A percentile compares a stretch with the other conserved stretches of the same genome.
Evolutionary conservation across 53 echinoderm and acorn worm genomes (phyloP).

Genomic region (Actinopyga echinites): DNA sequence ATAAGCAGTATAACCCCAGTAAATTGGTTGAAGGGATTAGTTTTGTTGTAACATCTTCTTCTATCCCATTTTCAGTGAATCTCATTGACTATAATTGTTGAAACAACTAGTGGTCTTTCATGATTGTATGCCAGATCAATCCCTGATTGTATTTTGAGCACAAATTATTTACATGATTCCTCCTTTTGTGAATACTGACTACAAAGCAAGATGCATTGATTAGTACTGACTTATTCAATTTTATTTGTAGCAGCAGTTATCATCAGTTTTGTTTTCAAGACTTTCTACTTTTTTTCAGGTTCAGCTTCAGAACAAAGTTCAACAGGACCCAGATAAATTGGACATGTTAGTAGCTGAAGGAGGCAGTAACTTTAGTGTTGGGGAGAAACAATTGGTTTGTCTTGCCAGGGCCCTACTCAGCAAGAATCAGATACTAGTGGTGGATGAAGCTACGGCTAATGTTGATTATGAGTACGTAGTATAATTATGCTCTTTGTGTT

Average conservation of each 20-base stretch:
- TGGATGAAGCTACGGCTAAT: conserved; percentile 93
- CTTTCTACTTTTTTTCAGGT: conserved; percentile 53
- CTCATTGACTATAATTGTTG: no score
- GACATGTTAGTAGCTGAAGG: conserved; percentile 75
- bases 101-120: no score
- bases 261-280: neutral
- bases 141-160: no score
- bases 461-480: conserved; percentile 70
- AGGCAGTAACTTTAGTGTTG: conserved; percentile 89
- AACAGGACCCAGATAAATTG: conserved; percentile 68
- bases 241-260: neutral
- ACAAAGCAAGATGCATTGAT: no score
- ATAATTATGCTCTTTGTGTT: neutral
- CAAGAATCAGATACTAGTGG: conserved; percentile 76
- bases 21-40: no score
- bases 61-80: no score
- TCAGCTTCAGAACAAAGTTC: conserved; percentile 67
- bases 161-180: no score
- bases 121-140: no score
- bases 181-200: no score
- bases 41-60: no score
- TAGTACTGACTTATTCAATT: no score
- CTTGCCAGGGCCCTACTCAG: conserved; percentile 83
- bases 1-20: no score
- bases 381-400: conserved; percentile 87